Evolutionary conservation across 2,113 vertebrate species (phyloP), one percentile per base, ranked within the genome.

Genomic region (Cyanoderma ruficeps): DNA sequence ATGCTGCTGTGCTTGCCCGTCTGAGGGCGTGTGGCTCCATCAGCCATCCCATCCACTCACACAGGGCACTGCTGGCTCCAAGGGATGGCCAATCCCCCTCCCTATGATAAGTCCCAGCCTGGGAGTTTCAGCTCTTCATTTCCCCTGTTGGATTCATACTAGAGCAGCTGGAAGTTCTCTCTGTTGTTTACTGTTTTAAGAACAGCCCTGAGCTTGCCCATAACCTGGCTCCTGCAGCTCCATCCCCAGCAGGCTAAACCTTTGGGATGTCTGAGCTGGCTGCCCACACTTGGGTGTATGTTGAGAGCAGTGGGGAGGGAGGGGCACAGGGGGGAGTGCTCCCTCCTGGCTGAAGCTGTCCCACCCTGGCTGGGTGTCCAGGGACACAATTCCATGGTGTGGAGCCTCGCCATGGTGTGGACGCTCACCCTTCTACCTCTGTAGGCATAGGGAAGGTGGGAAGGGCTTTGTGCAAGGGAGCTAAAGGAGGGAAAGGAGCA

Each of bases 291-390:
- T 11, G 8, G 23, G 20, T 30, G 50, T 19, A 8, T 0, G 0
- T 16, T 24, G 14, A 11, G 74, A 72, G 67, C 65, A 83, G 47
- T 7, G 11, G 3, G 3, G 57, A 55, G 31, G 42, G 33, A 74
- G 56, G 10, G 1, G 59, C 82, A 13, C 5, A 1, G 74, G 5
- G 55, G 33, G 30, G 18, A n/a, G 24, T 41, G 27, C 15, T 75
- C 35, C 53, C 65, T 67, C 44, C 57, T 3, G 8, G 19, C 11
- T 24, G n/a, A 57, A 89, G 61, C 37, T 78, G 44, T 78, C 24
- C 75, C 0, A 0, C 30, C 49, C 28, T 2, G 2, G 7, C 49
- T 83, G 0, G 0, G n/a, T 53, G 67, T 28, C 59, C 2, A 1
- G 49, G 53, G 30, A 18, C 28, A 44, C 47, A 42, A 2, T 77